Evolutionary conservation across 2,888 invertebrate species (phyloP), one percentile per base, ranked within the genome.

Genomic region (Sarcophaga rosellei): DNA sequence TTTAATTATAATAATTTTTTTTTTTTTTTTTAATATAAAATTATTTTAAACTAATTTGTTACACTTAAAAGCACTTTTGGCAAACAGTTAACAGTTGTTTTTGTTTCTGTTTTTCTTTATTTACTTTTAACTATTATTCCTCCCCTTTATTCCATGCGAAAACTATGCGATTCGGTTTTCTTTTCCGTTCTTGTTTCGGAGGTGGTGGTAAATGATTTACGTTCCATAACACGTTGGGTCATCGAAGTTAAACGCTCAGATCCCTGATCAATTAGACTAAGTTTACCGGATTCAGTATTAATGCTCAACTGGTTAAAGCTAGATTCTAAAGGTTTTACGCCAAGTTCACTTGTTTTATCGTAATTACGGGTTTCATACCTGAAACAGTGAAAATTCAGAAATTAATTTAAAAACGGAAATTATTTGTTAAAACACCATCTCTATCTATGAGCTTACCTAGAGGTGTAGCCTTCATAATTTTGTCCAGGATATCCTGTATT

Each of bases 401-500:
- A 53, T 65, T 63, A 23, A 23, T 35, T 65, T 17, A n/a, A 65
- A 17, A 65, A 21, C 4, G 61, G 20, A 73, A 73, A 68, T 78
- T 35, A 35, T 8, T 35, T 35, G 84, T 47, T 59, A 78, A 79
- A 70, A 57, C 61, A 57, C 61, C 62, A 70, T 61, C 35, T 12
- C 15, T 25, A 47, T 61, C 2, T 17, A 15, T n/a, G n/a, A 35
- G 86, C 94, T 94, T 88, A 95, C 95, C 95, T 95, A 76, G 95
- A 95, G 17, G 95, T 95, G 90, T 95, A 95, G 76, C 95, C 95
- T 90, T 95, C 95, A 90, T 95, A 95, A 88, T 94, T 95, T 88
- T 92, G 92, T 45, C 92, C 92, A 44, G 93, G 92, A 89, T 92
- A 91, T 35, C 35, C 35, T 53, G 91, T 90, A 63, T 89, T 89